phyloP scores from a whole-genome alignment of 1,140 invertebrate genomes.

The Lepidostoma basale region DNA sequence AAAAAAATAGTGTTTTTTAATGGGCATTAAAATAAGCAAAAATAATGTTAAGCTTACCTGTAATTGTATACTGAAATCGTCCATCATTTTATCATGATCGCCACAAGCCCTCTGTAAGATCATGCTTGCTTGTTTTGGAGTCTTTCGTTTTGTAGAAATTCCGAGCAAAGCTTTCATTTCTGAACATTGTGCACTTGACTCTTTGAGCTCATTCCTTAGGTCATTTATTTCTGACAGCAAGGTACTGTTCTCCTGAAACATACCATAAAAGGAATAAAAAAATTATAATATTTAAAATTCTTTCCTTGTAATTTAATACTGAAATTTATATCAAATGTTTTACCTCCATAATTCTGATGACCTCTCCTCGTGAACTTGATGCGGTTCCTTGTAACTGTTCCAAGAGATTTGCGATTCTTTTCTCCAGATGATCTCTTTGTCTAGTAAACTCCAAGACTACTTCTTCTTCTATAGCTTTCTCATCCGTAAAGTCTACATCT shows the following conservation, averaged over 20 bases:
- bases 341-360: constrained; percentile 60
- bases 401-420: constrained; percentile 67
- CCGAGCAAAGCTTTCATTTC: constrained; percentile 76
- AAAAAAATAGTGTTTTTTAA: not conserved
- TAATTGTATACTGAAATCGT: constrained; percentile 65
- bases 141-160: constrained; percentile 55
- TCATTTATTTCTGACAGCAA: constrained; percentile 78
- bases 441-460: constrained; percentile 78
- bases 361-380: constrained; percentile 53
- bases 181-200: constrained; percentile 65
- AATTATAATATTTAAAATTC: no score
- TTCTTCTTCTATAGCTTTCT: constrained; percentile 69
- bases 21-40: not conserved
- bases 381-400: constrained; percentile 52
- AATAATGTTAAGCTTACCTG: constrained; percentile 47
- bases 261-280: no score
- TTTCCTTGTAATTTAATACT: no score
- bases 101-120: constrained; percentile 66
- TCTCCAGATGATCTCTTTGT: constrained; percentile 80
- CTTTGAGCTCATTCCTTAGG: constrained; percentile 70
- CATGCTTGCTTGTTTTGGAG: constrained; percentile 62
- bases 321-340: no score
- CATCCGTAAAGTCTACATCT: constrained; percentile 68
- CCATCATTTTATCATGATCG: constrained; percentile 66
- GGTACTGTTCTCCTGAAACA: constrained; percentile 72